Conservation (phyloP, 2,888 invertebrate species). For the Oscheius onirici region DNA sequence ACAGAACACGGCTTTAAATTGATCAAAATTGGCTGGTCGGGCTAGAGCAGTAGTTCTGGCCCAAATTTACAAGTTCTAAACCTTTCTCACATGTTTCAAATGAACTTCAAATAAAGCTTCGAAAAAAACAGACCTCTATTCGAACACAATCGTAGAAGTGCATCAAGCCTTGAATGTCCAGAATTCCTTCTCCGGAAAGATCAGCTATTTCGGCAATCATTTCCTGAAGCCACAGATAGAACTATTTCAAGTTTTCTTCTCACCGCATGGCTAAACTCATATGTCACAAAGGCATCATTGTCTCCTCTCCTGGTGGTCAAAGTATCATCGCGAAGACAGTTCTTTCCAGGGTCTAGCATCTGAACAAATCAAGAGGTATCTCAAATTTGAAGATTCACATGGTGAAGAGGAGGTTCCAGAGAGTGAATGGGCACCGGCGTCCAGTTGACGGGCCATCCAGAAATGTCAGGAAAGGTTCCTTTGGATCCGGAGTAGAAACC, state of each 20-base stretch:
- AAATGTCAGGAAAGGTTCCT: slow-evolving; percentile 6
- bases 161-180: slow-evolving; percentile 10
- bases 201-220: slow-evolving; percentile 17
- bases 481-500: slow-evolving; percentile 26
- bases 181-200: slow-evolving; percentile 15
- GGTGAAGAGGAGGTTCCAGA: slow-evolving; percentile 13
- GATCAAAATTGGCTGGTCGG: too few relatives aligned
- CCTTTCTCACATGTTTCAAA: too few relatives aligned
- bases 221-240: neutral
- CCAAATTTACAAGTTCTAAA: too few relatives aligned
- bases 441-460: slow-evolving; percentile 30
- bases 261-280: slow-evolving; percentile 15
- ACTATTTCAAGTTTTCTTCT: neutral
- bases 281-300: slow-evolving; percentile 23
- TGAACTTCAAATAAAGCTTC: neutral
- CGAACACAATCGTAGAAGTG: slow-evolving; percentile 29
- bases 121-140: neutral
- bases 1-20: too few relatives aligned
- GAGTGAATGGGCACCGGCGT: slow-evolving; percentile 35
- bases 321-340: slow-evolving; percentile 22
- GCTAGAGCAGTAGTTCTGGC: too few relatives aligned
- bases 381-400: neutral
- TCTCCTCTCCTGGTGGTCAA: slow-evolving; percentile 3
- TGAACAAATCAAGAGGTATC: neutral
- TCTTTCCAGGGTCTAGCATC: slow-evolving; percentile 26